These are phyloP conservation scores for Helicoverpa assulta DNA, from an alignment of 2,888 invertebrate genomes.

Conservation along the genomic window DNA sequence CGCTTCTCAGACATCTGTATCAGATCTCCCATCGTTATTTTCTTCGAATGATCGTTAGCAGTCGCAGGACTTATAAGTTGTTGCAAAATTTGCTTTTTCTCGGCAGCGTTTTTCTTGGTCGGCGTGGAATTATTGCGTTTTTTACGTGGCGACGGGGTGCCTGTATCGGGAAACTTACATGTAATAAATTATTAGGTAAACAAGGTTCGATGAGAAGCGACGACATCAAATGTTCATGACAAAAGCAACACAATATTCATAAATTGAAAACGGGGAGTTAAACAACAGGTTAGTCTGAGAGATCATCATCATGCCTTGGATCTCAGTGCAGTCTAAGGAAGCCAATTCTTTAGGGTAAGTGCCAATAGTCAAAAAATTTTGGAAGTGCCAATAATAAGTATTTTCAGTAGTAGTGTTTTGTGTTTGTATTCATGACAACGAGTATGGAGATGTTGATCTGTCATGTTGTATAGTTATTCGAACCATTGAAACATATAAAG, in stretches of 20 bases:
- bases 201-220: constrained; percentile 73
- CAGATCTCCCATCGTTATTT: constrained; percentile 93
- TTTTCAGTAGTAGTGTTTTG: constrained; percentile 51
- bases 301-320: constrained; percentile 77
- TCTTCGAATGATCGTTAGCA: constrained; percentile 91
- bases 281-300: constrained; percentile 65
- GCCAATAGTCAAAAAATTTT: constrained; percentile 70
- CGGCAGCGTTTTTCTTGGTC: constrained; percentile 93
- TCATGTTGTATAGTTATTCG: constrained; percentile 60
- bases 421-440: constrained; percentile 48
- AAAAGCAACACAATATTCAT: constrained; percentile 75
- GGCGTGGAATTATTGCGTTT: constrained; percentile 95
- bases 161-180: constrained; percentile 82
- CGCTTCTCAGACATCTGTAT: constrained; percentile 93
- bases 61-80: constrained; percentile 93
- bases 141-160: constrained; percentile 94
- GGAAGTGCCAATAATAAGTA: constrained; percentile 69
- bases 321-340: constrained; percentile 82
- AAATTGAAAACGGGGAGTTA: constrained; percentile 62
- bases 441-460: constrained; percentile 59
- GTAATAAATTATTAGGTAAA: constrained; percentile 48
- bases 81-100: constrained; percentile 94
- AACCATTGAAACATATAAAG: constrained; percentile 44
- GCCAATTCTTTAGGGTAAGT: constrained; percentile 83
- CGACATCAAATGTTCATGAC: constrained; percentile 79